A percentile compares a stretch with the other conserved stretches of the same genome.
Evolutionary conservation across 2,113 vertebrate genomes (phyloP).

Genomic region (Zeus faber): DNA sequence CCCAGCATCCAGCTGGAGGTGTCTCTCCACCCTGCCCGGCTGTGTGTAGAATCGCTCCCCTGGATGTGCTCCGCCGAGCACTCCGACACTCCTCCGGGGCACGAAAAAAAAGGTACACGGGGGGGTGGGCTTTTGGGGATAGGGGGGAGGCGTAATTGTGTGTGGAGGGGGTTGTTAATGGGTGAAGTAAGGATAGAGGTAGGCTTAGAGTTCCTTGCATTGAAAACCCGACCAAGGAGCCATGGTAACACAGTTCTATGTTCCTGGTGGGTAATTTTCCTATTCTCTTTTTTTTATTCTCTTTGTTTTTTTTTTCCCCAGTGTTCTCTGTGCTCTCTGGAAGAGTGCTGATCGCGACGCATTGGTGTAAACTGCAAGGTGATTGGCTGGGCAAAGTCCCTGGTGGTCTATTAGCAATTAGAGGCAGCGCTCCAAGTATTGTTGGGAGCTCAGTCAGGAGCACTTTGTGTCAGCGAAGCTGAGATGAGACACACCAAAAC

Average conservation of each 20-base stretch:
- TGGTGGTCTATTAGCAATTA: slow-evolving; percentile 60
- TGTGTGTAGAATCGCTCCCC: slow-evolving; percentile 34
- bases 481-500: slow-evolving; percentile 27
- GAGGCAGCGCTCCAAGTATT: slow-evolving; percentile 35
- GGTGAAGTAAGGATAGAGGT: slow-evolving; percentile 22
- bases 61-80: slow-evolving; percentile 48
- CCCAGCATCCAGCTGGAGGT: slow-evolving; percentile 62
- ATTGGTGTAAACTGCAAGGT: slow-evolving; percentile 38
- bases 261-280: slow-evolving; percentile 34
- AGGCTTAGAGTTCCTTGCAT: slow-evolving; percentile 33
- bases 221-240: slow-evolving; percentile 56
- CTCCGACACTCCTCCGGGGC: slow-evolving; percentile 48
- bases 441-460: slow-evolving; percentile 32
- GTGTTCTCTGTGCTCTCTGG: slow-evolving; percentile 39
- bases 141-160: slow-evolving; percentile 2
- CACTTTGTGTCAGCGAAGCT: slow-evolving; percentile 35
- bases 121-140: slow-evolving; percentile 27
- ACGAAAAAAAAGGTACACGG: slow-evolving; percentile 49
- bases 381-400: slow-evolving; percentile 59
- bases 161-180: too few relatives aligned
- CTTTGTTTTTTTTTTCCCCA: slow-evolving; percentile 14
- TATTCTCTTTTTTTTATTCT: slow-evolving; percentile 29
- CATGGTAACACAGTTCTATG: slow-evolving; percentile 54
- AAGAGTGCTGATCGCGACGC: slow-evolving; percentile 45
- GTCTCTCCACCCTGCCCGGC: slow-evolving; percentile 47